Conservation (phyloP, 2,888 invertebrate species). For the Petrophora chlorosata region DNA sequence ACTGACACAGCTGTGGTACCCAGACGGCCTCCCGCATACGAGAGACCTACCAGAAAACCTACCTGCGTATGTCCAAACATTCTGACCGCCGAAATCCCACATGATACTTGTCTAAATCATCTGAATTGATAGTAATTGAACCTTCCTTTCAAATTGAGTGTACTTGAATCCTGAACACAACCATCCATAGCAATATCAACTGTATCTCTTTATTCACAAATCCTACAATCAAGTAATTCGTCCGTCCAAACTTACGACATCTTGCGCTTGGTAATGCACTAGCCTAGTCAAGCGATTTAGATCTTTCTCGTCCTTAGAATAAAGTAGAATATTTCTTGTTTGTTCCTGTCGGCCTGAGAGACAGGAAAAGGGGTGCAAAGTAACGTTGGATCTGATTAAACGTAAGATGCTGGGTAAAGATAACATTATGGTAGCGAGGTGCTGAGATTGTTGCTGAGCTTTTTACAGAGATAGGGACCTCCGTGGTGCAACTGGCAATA, state of each 20-base stretch:
- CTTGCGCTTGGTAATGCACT: background rate
- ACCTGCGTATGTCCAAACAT: conserved; percentile 14
- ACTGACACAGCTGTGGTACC: no score
- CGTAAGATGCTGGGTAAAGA: conserved; percentile 21
- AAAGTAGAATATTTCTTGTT: background rate
- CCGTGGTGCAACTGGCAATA: no score
- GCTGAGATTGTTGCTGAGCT: conserved; percentile 21
- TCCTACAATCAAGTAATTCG: background rate
- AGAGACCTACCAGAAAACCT: no score
- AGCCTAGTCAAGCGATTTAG: background rate
- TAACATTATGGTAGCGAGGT: conserved; percentile 5
- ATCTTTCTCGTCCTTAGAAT: background rate
- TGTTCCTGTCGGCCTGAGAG: conserved; percentile 10
- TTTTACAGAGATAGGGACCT: no score
- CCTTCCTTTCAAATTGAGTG: conserved; percentile 30
- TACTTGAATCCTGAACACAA: conserved; percentile 12
- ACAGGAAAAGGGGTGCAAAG: conserved; percentile 34
- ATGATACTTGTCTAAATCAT: conserved; percentile 26
- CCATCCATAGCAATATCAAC: background rate
- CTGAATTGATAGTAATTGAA: conserved; percentile 40
- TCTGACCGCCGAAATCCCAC: conserved; percentile 31
- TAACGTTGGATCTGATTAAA: conserved; percentile 28
- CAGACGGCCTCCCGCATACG: no score
- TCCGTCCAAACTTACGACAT: background rate
- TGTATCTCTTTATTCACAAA: background rate